phyloP scores from a whole-genome alignment of 2,797 vertebrate genomes.

The Furcifer pardalis region DNA sequence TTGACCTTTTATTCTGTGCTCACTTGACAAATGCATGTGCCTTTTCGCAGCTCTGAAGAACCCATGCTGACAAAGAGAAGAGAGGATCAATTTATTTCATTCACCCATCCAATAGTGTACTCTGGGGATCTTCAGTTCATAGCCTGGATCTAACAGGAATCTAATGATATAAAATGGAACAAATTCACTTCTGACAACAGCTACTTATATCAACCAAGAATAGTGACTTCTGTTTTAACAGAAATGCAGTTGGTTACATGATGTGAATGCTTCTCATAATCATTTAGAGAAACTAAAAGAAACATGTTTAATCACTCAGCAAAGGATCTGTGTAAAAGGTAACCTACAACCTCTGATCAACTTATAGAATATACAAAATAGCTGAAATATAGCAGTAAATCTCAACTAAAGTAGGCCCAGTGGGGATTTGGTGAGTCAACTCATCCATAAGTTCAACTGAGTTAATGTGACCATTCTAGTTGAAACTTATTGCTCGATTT shows the following conservation, averaged over 20 bases:
- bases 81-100: slow-evolving; percentile 11
- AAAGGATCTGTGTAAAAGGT: neutral
- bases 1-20: slow-evolving; percentile 51
- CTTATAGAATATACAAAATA: neutral
- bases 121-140: neutral
- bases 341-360: neutral
- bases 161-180: neutral
- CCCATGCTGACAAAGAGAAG: neutral
- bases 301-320: neutral
- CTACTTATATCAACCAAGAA: neutral
- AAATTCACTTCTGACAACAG: neutral
- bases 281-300: too few relatives aligned
- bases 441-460: too few relatives aligned
- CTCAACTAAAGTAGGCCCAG: too few relatives aligned
- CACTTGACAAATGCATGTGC: slow-evolving; percentile 46
- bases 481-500: too few relatives aligned
- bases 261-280: neutral
- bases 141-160: neutral
- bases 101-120: neutral
- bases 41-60: slow-evolving; percentile 15
- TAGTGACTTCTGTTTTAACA: neutral
- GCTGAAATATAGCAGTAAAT: too few relatives aligned
- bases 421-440: too few relatives aligned
- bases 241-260: neutral
- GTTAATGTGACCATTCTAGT: too few relatives aligned